phyloP scores from a whole-genome alignment of 2,797 vertebrate species.

The Propithecus perrieri region DNA sequence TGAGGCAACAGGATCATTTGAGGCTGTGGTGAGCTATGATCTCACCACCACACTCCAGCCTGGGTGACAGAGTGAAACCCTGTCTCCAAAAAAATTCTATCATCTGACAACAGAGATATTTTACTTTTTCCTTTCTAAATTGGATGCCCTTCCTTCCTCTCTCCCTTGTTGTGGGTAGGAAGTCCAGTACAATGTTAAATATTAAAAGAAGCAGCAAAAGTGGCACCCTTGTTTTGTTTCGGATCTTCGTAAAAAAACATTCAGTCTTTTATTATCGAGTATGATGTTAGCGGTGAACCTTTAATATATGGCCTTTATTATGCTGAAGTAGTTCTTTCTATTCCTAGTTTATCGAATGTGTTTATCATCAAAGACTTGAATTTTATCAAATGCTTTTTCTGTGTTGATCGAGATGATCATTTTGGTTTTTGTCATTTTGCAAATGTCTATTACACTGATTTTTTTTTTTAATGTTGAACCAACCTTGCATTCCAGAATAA shows the following conservation, averaged over 20 bases:
- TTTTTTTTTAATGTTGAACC: not conserved
- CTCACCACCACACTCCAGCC: not conserved
- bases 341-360: not conserved
- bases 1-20: not conserved
- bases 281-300: not conserved
- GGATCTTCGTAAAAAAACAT: not conserved
- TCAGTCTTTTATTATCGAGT: not conserved
- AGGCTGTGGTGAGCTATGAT: not conserved
- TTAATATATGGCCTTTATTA: not conserved
- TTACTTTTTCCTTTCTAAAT: not conserved
- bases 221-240: not conserved
- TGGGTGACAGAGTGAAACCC: not conserved
- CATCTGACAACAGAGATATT: not conserved
- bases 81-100: not conserved
- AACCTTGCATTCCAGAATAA: not conserved
- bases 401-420: not conserved
- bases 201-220: not conserved
- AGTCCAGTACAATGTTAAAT: not conserved
- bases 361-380: not conserved
- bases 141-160: not conserved
- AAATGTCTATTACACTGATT: not conserved
- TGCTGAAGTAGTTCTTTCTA: not conserved
- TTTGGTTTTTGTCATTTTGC: not conserved
- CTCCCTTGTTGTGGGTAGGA: not conserved
- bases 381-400: not conserved